Percentiles rank a stretch among this genome's conserved stretches.
Evolutionary conservation across 2,888 invertebrate genomes (phyloP).

Genomic region (Phoenoteleia sp.): DNA sequence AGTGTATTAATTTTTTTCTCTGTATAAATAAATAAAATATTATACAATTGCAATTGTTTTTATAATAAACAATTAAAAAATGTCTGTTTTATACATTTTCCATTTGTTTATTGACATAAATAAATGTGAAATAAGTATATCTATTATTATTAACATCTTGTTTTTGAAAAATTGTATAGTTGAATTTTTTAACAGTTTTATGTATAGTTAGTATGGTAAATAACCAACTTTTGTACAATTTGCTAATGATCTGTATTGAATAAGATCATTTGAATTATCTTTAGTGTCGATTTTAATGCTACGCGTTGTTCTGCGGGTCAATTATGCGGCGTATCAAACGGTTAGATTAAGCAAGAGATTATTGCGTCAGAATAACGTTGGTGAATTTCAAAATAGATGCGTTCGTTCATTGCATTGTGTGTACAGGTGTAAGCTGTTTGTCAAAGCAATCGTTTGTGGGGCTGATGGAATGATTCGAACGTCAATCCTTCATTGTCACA

Average conservation of each 20-base stretch:
- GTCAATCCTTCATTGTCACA: constrained; percentile 72
- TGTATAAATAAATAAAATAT: too few relatives aligned
- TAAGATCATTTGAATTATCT: constrained; percentile 46
- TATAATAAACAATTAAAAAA: too few relatives aligned
- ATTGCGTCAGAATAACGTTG: constrained; percentile 38
- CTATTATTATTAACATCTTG: too few relatives aligned
- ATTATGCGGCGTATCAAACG: constrained; percentile 62
- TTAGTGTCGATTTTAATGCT: constrained; percentile 40
- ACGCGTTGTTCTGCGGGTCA: constrained; percentile 45
- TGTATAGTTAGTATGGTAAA: too few relatives aligned
- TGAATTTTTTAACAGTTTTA: too few relatives aligned
- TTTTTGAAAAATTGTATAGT: too few relatives aligned
- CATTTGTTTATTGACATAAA: too few relatives aligned
- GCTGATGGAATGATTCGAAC: constrained; percentile 65
- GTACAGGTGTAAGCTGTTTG: constrained; percentile 72
- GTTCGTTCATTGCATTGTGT: constrained; percentile 60
- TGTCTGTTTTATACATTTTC: too few relatives aligned
- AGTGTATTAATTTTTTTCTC: too few relatives aligned
- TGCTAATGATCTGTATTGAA: constrained; percentile 18
- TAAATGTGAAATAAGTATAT: too few relatives aligned
- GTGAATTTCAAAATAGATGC: constrained; percentile 69
- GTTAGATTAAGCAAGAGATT: constrained; percentile 67
- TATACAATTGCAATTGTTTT: too few relatives aligned
- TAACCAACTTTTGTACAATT: not conserved
- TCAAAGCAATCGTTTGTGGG: constrained; percentile 65